These are phyloP conservation scores for Drosophila arizonae DNA, from an alignment of 1,140 invertebrate genomes.

Conservation along the genomic window DNA sequence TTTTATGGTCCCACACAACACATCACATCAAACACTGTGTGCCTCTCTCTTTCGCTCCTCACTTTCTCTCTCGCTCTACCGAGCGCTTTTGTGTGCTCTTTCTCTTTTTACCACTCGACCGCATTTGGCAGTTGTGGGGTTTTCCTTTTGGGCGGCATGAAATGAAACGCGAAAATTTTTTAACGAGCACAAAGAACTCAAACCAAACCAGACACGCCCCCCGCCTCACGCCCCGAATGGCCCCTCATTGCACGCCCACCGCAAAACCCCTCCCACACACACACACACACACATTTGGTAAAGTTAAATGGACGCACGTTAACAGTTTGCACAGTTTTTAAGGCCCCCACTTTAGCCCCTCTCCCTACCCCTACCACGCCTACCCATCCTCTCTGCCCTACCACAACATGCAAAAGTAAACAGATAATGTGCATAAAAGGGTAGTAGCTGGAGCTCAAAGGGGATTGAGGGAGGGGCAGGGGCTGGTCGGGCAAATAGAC, in stretches of 20 bases:
- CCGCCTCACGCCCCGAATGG: conserved; percentile 5
- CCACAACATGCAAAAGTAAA: conserved; percentile 16
- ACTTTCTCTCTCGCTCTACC: not conserved
- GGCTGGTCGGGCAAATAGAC: conserved; percentile 26
- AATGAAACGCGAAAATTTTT: conserved; percentile 79
- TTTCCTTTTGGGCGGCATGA: conserved; percentile 62
- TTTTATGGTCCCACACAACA: conserved; percentile 52
- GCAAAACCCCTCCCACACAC: conserved; percentile 5
- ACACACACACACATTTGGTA: conserved; percentile 41
- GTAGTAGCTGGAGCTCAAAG: not conserved
- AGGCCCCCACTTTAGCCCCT: conserved; percentile 9
- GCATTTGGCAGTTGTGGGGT: conserved; percentile 62
- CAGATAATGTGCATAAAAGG: conserved; percentile 19
- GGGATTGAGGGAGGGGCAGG: too few relatives aligned
- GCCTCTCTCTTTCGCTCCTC: conserved; percentile 34
- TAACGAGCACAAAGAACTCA: conserved; percentile 73
- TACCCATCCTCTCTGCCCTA: not conserved
- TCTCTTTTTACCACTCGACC: conserved; percentile 40
- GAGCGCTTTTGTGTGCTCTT: not conserved
- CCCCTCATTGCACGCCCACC: conserved; percentile 11
- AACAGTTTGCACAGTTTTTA: conserved; percentile 63
- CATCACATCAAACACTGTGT: conserved; percentile 53
- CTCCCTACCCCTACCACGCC: too few relatives aligned
- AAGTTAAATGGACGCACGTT: conserved; percentile 75
- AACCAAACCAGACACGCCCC: conserved; percentile 45